These are phyloP conservation scores for Scolopax rusticola DNA, from an alignment of 2,797 vertebrate species.

Conservation along the genomic window DNA sequence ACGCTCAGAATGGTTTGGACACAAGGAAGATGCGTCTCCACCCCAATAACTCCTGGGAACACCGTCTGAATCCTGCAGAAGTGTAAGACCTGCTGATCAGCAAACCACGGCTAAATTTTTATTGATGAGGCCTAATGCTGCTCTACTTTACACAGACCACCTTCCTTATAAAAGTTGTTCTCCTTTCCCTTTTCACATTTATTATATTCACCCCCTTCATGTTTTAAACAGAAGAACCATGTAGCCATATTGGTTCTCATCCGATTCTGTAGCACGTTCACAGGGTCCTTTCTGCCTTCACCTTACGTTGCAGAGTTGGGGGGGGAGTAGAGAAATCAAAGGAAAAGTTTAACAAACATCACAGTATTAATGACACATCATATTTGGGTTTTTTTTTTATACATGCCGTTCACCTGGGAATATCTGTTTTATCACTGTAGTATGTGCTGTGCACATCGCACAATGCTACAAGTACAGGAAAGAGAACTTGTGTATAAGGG, in stretches of 20 bases:
- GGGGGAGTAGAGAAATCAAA: not conserved
- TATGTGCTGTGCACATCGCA: not conserved
- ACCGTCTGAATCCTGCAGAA: not conserved
- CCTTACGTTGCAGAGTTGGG: accelerated
- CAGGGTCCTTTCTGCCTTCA: not conserved
- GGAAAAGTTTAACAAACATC: not conserved
- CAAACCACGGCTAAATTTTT: not conserved
- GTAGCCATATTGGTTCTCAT: not conserved
- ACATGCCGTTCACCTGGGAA: not conserved
- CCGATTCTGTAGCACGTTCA: not conserved
- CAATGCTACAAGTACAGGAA: not conserved
- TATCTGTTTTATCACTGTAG: not conserved
- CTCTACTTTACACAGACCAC: not conserved
- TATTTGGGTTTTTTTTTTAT: not conserved
- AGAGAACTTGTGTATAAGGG: not conserved
- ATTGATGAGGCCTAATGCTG: not conserved
- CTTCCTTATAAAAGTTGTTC: not conserved
- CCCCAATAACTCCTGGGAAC: not conserved
- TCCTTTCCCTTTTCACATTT: not conserved
- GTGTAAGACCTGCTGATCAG: not conserved
- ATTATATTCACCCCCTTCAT: not conserved
- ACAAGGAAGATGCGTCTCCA: not conserved
- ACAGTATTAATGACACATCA: not conserved
- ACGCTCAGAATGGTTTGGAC: not conserved
- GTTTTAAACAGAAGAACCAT: not conserved